Conservation (phyloP, 2,888 invertebrate species). For the Drosophila picticornis region DNA sequence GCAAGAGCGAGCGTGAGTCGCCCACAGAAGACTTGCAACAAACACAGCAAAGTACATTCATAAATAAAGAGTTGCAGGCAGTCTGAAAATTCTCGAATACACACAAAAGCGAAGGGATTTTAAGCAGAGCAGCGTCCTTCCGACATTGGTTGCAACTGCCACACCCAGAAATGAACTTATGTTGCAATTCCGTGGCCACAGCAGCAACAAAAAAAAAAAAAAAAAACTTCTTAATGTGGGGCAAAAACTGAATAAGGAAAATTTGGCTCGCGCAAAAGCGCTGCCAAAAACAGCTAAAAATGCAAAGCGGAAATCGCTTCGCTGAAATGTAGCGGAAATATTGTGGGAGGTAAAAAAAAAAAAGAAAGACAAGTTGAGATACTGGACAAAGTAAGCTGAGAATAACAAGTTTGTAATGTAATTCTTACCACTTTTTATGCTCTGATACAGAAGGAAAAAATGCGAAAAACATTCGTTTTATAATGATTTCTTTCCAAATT, state of each 20-base stretch:
- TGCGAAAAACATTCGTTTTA: too few relatives aligned
- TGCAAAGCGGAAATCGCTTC: neutral
- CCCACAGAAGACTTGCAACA: slow-evolving; percentile 50
- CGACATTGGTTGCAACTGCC: slow-evolving; percentile 26
- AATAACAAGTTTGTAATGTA: neutral
- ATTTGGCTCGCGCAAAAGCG: slow-evolving; percentile 59
- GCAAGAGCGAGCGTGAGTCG: neutral
- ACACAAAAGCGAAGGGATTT: neutral
- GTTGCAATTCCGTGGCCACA: slow-evolving; percentile 32
- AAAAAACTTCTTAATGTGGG: slow-evolving; percentile 23
- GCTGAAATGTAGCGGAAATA: neutral
- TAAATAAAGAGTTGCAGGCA: slow-evolving; percentile 66
- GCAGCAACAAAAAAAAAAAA: slow-evolving; percentile 30
- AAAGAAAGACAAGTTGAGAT: neutral
- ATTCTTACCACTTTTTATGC: neutral
- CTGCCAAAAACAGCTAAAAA: slow-evolving; percentile 31
- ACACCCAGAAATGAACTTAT: slow-evolving; percentile 33
- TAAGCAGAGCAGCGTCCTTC: slow-evolving; percentile 32
- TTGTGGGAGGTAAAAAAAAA: neutral
- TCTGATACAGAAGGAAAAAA: neutral
- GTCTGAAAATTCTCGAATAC: slow-evolving; percentile 45
- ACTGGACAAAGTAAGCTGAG: neutral
- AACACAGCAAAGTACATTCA: slow-evolving; percentile 48
- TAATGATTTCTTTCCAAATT: neutral
- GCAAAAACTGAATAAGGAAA: slow-evolving; percentile 57